Evolutionary conservation across 2,797 vertebrate species (phyloP).

Genomic region (Poliocrania exsul): DNA sequence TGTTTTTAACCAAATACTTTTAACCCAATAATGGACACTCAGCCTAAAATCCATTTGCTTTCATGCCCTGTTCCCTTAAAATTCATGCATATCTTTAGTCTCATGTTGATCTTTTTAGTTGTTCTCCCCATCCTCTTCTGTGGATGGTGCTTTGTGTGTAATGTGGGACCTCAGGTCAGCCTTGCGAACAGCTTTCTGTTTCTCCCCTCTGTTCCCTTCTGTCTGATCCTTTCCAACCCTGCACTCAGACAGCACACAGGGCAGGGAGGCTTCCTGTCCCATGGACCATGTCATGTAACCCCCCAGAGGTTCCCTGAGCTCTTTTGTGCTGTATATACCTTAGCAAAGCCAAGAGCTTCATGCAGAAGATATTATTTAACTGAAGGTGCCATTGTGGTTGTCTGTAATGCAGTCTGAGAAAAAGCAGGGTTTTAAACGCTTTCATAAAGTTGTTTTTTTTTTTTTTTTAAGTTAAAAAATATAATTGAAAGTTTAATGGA

Average conservation of each 20-base stretch:
- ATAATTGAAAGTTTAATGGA: background rate
- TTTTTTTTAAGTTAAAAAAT: too few species aligned
- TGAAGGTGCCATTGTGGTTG: background rate
- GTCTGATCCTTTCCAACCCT: background rate
- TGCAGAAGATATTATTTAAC: background rate
- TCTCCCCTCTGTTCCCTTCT: background rate
- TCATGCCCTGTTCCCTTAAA: background rate
- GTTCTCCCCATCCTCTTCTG: background rate
- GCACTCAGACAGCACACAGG: background rate
- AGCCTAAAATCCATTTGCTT: background rate
- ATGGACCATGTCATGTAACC: too few species aligned
- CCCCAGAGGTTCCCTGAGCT: background rate
- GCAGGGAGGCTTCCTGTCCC: background rate
- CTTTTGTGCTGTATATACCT: background rate
- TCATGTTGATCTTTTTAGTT: background rate
- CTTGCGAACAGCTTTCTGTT: background rate
- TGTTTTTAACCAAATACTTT: background rate
- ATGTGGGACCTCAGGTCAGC: background rate
- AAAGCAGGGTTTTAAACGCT: background rate
- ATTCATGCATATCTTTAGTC: background rate
- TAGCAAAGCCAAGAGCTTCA: background rate
- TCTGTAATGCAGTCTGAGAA: background rate
- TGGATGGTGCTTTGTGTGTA: background rate
- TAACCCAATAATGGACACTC: background rate
- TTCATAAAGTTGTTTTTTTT: background rate